Evolutionary conservation across 2,888 invertebrate genomes (phyloP).

Genomic region (Hesperia comma): DNA sequence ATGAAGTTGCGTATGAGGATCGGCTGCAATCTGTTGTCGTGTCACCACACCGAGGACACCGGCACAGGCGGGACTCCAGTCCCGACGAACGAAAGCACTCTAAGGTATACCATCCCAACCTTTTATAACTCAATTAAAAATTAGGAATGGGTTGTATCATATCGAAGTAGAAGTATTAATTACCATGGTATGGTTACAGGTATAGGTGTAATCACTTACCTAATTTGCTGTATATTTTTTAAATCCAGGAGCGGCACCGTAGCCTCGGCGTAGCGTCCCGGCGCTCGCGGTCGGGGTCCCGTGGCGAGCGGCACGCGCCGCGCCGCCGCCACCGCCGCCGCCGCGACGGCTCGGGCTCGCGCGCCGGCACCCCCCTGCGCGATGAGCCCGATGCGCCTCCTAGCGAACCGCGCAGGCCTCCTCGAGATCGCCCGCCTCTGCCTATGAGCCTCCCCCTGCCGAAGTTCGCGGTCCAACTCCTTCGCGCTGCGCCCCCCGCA

Average conservation of each 20-base stretch:
- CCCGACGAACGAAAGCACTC: slow-evolving; percentile 86
- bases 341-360: slow-evolving; percentile 76
- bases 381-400: slow-evolving; percentile 91
- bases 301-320: slow-evolving; percentile 62
- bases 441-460: slow-evolving; percentile 94
- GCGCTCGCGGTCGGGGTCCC: slow-evolving; percentile 65
- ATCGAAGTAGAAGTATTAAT: too few relatives aligned
- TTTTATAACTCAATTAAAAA: too few relatives aligned
- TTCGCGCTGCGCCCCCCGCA: slow-evolving; percentile 78
- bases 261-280: slow-evolving; percentile 59
- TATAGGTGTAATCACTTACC: not conserved
- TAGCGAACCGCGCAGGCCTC: slow-evolving; percentile 89
- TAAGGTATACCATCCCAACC: slow-evolving; percentile 54
- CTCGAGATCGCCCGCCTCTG: slow-evolving; percentile 84
- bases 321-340: slow-evolving; percentile 74
- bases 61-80: slow-evolving; percentile 86
- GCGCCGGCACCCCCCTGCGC: slow-evolving; percentile 93
- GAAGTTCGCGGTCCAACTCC: slow-evolving; percentile 91
- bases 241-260: slow-evolving; percentile 65
- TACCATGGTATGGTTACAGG: too few relatives aligned
- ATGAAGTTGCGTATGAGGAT: slow-evolving; percentile 80
- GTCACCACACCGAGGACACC: slow-evolving; percentile 73
- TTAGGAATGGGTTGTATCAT: too few relatives aligned
- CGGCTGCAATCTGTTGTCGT: slow-evolving; percentile 83
- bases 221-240: slow-evolving; percentile 3